A percentile compares a stretch with the other conserved stretches of the same genome.
Conservation (phyloP, 2,888 invertebrate genomes). For the Drosophila macrospina region DNA sequence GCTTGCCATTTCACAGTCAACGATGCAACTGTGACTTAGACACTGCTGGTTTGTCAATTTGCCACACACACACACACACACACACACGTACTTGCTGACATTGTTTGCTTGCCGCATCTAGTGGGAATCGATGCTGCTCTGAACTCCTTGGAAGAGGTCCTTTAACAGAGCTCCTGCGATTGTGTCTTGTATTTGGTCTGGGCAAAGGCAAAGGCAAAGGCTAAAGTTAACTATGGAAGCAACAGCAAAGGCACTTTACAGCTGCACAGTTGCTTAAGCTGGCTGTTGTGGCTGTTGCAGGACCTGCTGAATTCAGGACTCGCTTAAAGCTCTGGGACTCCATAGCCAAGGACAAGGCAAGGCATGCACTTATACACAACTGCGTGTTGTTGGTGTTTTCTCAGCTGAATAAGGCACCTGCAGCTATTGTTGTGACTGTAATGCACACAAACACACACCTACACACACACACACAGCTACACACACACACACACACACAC, state of each 20-base stretch:
- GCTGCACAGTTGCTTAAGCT: conserved; percentile 13
- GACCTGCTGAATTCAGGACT: neutral
- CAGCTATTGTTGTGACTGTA: conserved; percentile 32
- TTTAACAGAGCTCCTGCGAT: neutral
- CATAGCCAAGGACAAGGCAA: neutral
- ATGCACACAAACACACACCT: conserved; percentile 7
- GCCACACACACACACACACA: neutral
- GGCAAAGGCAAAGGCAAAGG: neutral
- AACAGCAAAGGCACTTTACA: conserved; percentile 15
- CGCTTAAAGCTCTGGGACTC: neutral
- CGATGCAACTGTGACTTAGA: neutral
- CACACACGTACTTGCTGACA: neutral
- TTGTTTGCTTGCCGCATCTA: neutral
- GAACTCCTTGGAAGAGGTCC: neutral
- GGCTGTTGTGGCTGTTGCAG: conserved; percentile 9
- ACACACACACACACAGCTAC: conserved; percentile 8
- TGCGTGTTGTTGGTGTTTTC: conserved; percentile 11
- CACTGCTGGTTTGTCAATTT: neutral
- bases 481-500: conserved; percentile 10
- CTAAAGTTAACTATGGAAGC: conserved; percentile 1
- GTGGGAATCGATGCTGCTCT: conserved; percentile 2
- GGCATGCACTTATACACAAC: conserved; percentile 3
- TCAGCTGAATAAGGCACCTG: conserved; percentile 12
- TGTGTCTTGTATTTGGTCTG: neutral
- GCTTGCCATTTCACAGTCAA: neutral